Conservation (phyloP, 2,888 invertebrate genomes). For the Lepidochitona cinerea region DNA sequence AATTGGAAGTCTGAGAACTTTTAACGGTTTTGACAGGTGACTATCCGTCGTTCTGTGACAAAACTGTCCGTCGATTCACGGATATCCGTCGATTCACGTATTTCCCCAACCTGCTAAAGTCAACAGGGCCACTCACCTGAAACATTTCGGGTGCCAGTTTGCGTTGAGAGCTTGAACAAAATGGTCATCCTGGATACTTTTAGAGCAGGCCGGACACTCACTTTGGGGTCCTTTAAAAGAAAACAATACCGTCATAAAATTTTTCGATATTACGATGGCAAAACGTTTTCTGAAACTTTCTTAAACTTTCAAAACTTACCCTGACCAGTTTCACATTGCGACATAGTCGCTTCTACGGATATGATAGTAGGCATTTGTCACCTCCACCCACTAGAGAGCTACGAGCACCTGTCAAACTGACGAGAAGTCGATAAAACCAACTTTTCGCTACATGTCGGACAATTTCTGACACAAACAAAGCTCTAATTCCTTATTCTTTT, state of each 20-base stretch:
- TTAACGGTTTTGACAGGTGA: too few relatives aligned
- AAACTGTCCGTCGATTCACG: too few relatives aligned
- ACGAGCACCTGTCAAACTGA: background rate
- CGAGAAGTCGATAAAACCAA: too few relatives aligned
- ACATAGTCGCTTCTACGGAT: conserved; percentile 1
- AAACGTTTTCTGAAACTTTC: background rate
- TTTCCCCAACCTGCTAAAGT: too few relatives aligned
- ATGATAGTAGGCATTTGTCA: background rate
- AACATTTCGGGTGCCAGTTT: conserved; percentile 56
- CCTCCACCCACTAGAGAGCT: background rate
- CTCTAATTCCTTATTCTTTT: too few relatives aligned
- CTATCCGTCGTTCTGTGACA: too few relatives aligned
- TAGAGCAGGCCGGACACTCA: conserved; percentile 41
- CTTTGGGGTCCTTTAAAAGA: background rate
- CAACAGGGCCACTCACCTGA: conserved; percentile 55
- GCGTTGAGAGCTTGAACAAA: conserved; percentile 47
- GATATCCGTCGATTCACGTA: too few relatives aligned
- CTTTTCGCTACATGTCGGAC: too few relatives aligned
- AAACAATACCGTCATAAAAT: background rate
- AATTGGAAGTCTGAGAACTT: too few relatives aligned
- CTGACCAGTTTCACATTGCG: background rate
- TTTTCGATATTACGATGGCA: background rate
- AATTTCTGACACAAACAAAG: too few relatives aligned
- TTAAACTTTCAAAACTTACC: background rate
- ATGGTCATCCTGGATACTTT: conserved; percentile 37